phyloP scores from a whole-genome alignment of 1,140 invertebrate genomes.

The Drosophila pruinosa region DNA sequence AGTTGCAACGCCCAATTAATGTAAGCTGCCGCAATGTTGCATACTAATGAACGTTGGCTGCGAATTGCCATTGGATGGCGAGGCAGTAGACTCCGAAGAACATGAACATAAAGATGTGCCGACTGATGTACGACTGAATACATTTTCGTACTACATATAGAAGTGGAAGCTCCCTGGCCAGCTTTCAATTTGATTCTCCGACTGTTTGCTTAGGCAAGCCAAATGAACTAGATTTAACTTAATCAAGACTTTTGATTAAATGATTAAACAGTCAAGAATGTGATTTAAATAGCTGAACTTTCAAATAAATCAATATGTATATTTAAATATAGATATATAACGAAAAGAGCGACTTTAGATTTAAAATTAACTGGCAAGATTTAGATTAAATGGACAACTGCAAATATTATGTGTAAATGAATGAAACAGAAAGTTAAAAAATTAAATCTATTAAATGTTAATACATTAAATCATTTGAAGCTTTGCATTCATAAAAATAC shows the following conservation, averaged over 20 bases:
- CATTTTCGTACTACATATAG: not conserved
- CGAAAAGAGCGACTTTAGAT: no score
- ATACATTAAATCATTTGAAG: not conserved
- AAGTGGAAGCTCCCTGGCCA: not conserved
- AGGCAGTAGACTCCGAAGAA: conserved; percentile 3
- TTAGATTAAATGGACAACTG: no score
- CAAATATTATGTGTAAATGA: no score
- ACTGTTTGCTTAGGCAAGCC: conserved; percentile 13
- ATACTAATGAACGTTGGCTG: conserved; percentile 69
- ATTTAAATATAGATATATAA: no score
- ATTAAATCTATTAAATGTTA: no score
- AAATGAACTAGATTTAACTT: conserved; percentile 19
- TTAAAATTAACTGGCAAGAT: no score
- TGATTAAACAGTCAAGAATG: not conserved
- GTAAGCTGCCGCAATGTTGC: conserved; percentile 75
- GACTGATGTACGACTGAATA: not conserved
- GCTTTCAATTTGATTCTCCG: not conserved
- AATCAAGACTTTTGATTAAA: conserved; percentile 3
- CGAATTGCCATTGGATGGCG: not conserved
- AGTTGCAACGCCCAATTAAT: conserved; percentile 82
- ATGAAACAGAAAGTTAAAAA: no score
- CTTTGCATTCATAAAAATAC: not conserved
- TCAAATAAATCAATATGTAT: no score
- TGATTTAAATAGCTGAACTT: not conserved
- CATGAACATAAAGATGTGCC: conserved; percentile 24